phyloP scores from a whole-genome alignment of 2,888 invertebrate species.

The Epinotia brunnichana region DNA sequence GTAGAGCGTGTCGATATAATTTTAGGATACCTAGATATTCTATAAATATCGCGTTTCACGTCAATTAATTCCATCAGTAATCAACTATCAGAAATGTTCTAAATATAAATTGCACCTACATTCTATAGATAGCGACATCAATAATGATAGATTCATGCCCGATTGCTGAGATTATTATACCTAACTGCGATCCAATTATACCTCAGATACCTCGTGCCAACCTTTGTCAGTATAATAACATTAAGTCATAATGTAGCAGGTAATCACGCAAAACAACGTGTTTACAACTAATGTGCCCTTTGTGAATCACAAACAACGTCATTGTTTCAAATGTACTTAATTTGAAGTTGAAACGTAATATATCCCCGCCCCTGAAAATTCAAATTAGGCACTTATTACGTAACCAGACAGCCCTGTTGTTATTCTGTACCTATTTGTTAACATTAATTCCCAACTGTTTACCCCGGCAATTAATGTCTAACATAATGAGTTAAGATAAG shows the following conservation, averaged over 20 bases:
- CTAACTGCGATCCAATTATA: conserved; percentile 1
- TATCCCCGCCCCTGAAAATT: conserved; percentile 31
- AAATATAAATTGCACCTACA: too few species aligned
- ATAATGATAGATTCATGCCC: background rate
- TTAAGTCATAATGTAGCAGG: conserved; percentile 13
- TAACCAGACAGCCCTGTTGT: conserved; percentile 29
- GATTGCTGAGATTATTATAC: background rate
- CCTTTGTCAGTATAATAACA: conserved; percentile 23
- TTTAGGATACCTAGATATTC: too few species aligned
- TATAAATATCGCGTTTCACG: too few species aligned
- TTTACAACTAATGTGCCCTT: conserved; percentile 38
- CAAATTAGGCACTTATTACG: conserved; percentile 42
- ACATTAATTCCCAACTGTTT: conserved; percentile 44
- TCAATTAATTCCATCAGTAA: too few species aligned
- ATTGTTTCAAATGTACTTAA: conserved; percentile 24
- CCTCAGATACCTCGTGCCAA: conserved; percentile 14
- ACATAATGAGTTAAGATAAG: conserved; percentile 60
- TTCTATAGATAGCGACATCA: background rate
- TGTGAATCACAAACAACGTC: conserved; percentile 28
- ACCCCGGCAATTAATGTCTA: conserved; percentile 55
- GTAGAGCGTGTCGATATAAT: too few species aligned
- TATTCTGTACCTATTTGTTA: conserved; percentile 42
- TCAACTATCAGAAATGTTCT: too few species aligned
- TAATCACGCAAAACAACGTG: conserved; percentile 36
- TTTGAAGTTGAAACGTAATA: conserved; percentile 41